Percentiles rank a stretch among this genome's conserved stretches.
phyloP scores from a whole-genome alignment of 2,888 invertebrate genomes.

The Altica lythri region DNA sequence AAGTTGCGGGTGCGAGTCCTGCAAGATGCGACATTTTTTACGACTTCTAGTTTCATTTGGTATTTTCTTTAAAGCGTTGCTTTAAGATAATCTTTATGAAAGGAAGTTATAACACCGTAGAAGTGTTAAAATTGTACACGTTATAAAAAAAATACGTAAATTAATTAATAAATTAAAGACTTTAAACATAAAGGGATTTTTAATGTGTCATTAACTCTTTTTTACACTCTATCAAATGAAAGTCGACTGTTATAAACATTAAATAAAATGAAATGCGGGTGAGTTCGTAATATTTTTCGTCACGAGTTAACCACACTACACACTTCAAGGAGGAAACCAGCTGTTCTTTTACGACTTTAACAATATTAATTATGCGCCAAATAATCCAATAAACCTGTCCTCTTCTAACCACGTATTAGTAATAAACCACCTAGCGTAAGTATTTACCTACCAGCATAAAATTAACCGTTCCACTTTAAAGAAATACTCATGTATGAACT shows the following conservation, averaged over 20 bases:
- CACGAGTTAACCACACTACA: constrained; percentile 13
- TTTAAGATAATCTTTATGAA: too few species aligned
- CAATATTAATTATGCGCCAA: constrained; percentile 20
- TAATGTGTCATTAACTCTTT: too few species aligned
- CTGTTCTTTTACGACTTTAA: constrained; percentile 21
- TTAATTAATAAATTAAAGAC: too few species aligned
- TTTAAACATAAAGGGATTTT: too few species aligned
- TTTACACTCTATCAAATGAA: constrained; percentile 1
- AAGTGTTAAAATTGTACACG: too few species aligned
- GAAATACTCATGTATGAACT: too few species aligned
- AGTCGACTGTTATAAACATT: background rate
- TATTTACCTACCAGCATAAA: constrained; percentile 22
- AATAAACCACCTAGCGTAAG: constrained; percentile 9
- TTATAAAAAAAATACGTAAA: too few species aligned
- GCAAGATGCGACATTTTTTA: too few species aligned
- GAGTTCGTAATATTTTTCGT: constrained; percentile 10
- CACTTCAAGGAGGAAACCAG: constrained; percentile 11
- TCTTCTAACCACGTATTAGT: constrained; percentile 14
- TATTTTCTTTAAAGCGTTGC: too few species aligned
- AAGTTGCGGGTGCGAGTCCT: too few species aligned
- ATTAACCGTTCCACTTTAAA: constrained; percentile 15
- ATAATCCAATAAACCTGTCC: constrained; percentile 23
- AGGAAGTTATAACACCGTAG: too few species aligned
- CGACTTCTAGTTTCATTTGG: too few species aligned
- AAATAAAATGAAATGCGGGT: constrained; percentile 18